Base-by-base conservation (phyloP, 2,113 vertebrate species). In the Tyto alba region DNA sequence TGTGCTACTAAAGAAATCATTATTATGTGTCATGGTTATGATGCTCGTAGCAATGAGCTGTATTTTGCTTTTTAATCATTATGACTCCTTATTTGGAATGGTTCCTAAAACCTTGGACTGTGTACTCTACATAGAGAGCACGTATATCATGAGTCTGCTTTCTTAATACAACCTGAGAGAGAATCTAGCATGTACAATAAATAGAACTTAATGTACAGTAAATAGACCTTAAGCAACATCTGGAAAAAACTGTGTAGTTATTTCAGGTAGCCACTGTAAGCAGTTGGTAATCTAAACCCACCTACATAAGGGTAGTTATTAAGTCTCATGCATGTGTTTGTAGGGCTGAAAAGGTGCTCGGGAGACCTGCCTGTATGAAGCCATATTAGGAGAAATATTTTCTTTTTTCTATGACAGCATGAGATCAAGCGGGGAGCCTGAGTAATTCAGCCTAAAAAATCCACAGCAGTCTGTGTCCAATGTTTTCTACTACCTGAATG, bases 31-130 rank as follows among this genome's bases (percentile, higher is more conserved):
- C 23, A 8, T 73, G 47, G 36, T 72, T 66, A 23, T 67, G 57
- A 80, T 74, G 41, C 55, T 45, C 2, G 0, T 68, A 78, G 68
- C 34, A 76, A 22, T 91, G 77, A 94, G 60, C 67, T 85, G 32
- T 85, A 45, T 92, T 91, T 95, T 94, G 80, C 34, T 90, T 95
- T 96, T 91, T 91, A 91, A 57, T 95, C 40, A 50, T 81, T 72
- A 72, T 82, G 84, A 89, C 80, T 97, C 62, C 38, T 66, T 76
- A 87, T 89, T 75, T 92, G 77, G 94, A 92, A 76, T 82, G 84
- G 17, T 95, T 97, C 69, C 84, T 92, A 79, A 93, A 96, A 73
- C 63, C 41, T 79, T 93, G 69, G 45, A 66, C 80, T 95, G 41
- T 91, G 62, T 73, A 43, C 43, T 89, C 52, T 72, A 10, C 80